These are phyloP conservation scores for Diplogasteroides magnus DNA, from an alignment of 1,140 invertebrate genomes.

Conservation along the genomic window DNA sequence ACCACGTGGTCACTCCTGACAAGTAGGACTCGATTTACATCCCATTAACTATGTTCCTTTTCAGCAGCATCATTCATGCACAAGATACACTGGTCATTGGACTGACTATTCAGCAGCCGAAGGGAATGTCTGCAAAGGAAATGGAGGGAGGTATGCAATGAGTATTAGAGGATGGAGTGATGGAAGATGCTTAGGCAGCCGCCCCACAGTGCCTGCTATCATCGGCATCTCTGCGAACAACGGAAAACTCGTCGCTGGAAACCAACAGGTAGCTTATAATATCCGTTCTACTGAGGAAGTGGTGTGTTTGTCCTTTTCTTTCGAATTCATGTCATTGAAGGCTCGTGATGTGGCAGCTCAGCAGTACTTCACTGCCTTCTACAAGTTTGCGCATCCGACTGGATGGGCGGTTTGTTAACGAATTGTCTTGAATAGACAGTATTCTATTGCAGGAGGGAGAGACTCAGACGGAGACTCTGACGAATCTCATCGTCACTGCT, in stretches of 20 bases:
- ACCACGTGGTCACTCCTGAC: background rate
- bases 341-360: background rate
- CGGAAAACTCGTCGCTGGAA: background rate
- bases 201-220: background rate
- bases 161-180: background rate
- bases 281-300: background rate
- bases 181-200: background rate
- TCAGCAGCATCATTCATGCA: background rate
- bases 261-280: background rate
- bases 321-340: background rate
- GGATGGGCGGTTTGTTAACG: background rate
- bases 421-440: background rate
- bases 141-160: background rate
- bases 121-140: background rate
- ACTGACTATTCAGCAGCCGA: background rate
- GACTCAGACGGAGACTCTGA: background rate
- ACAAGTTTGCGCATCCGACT: background rate
- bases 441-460: background rate
- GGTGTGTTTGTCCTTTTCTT: background rate
- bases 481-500: background rate
- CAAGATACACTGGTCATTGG: background rate
- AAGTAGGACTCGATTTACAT: background rate
- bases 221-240: background rate
- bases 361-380: background rate
- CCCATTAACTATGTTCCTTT: too few species aligned